These are phyloP conservation scores for Leuciscus idus DNA, from an alignment of 2,113 vertebrate genomes.

Conservation along the genomic window DNA sequence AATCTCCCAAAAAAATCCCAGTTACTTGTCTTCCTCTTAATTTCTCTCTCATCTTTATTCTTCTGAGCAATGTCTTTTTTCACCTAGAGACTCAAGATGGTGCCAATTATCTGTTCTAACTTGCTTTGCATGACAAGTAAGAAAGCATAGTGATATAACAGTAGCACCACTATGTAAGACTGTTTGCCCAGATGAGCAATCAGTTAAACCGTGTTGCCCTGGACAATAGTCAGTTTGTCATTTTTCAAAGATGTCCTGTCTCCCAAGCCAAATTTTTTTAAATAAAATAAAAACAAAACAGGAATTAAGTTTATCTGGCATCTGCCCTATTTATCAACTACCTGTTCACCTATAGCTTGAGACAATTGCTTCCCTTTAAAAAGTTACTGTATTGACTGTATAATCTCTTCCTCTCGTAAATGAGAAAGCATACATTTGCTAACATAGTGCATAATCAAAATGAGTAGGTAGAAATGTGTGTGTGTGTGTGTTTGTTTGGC, in stretches of 20 bases:
- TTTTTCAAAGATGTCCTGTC: neutral
- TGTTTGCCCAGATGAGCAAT: neutral
- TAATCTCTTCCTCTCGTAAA: neutral
- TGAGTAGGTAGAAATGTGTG: no score
- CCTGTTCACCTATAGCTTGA: neutral
- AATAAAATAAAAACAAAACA: neutral
- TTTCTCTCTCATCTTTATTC: neutral
- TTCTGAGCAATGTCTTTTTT: neutral
- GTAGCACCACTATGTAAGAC: neutral
- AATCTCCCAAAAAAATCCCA: neutral
- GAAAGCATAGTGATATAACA: neutral
- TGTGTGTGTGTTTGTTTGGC: no score
- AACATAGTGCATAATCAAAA: no score
- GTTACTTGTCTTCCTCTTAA: neutral
- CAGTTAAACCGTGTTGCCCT: neutral
- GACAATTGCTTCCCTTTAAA: neutral
- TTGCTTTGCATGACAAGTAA: neutral
- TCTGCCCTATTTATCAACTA: neutral
- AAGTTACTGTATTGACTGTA: neutral
- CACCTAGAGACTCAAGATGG: neutral
- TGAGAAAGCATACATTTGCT: neutral
- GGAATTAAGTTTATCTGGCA: neutral
- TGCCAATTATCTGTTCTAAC: neutral
- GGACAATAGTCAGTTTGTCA: neutral
- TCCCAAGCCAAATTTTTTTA: no score